phyloP scores from a whole-genome alignment of 1,140 invertebrate genomes.

The Pentalonia nigronervosa region DNA sequence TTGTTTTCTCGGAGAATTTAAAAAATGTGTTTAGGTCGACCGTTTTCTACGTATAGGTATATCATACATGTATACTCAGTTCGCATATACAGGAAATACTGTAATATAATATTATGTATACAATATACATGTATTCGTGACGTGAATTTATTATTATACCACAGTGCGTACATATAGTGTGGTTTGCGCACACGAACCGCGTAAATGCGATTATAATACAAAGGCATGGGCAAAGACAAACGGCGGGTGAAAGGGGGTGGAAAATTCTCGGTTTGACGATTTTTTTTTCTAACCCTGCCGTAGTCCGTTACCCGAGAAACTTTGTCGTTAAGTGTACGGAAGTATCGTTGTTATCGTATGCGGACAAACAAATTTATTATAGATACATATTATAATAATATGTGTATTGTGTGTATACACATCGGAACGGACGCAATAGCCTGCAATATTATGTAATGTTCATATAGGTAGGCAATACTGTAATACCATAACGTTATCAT shows the following conservation, averaged over 20 bases:
- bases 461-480: not conserved
- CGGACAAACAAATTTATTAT: not conserved
- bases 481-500: not conserved
- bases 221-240: not conserved
- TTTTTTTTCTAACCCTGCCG: not conserved
- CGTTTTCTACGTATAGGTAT: not conserved
- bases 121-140: constrained; percentile 6
- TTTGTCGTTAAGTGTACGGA: not conserved
- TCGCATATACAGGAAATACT: not conserved
- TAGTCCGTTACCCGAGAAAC: not conserved
- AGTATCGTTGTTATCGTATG: not conserved
- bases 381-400: not conserved
- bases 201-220: constrained; percentile 12
- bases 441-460: not conserved
- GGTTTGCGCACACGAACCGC: not conserved
- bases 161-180: not conserved
- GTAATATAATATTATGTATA: constrained; percentile 17
- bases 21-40: constrained; percentile 14
- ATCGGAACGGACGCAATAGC: not conserved
- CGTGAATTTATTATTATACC: constrained; percentile 17
- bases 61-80: not conserved
- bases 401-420: not conserved
- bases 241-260: not conserved
- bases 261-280: constrained; percentile 4
- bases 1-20: constrained; percentile 17